Evolutionary conservation across 2,888 invertebrate species (phyloP).

Genomic region (Monopis laevigella): DNA sequence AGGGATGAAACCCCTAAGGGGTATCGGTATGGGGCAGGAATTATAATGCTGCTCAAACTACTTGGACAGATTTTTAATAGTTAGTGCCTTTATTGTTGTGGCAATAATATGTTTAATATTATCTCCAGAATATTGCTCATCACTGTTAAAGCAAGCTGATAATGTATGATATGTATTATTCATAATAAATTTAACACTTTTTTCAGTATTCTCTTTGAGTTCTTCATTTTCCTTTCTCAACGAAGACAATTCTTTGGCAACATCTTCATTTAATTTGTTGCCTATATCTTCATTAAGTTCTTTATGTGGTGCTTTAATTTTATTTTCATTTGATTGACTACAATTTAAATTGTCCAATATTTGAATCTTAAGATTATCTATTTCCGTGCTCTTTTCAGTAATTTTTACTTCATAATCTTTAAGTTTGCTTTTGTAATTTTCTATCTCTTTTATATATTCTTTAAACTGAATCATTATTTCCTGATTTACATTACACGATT

Average conservation of each 20-base stretch:
- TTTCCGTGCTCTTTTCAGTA: too few species aligned
- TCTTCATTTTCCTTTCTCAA: conserved; percentile 26
- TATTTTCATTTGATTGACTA: background rate
- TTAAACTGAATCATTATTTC: too few species aligned
- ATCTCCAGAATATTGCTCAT: conserved; percentile 35
- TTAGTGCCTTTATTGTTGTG: conserved; percentile 43
- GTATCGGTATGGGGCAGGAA: too few species aligned
- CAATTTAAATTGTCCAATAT: background rate
- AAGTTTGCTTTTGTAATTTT: too few species aligned
- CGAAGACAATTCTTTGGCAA: conserved; percentile 25
- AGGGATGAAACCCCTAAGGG: too few species aligned
- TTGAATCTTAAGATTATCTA: too few species aligned
- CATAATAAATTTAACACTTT: conserved; percentile 39
- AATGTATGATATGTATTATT: conserved; percentile 48
- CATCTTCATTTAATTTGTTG: conserved; percentile 23
- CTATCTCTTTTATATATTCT: too few species aligned
- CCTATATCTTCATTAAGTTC: background rate
- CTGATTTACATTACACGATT: too few species aligned
- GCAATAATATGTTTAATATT: conserved; percentile 38
- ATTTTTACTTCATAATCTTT: too few species aligned
- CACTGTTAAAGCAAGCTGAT: conserved; percentile 36
- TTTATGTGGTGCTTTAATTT: background rate
- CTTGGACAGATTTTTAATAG: conserved; percentile 28
- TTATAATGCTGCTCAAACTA: background rate
- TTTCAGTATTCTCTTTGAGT: conserved; percentile 24